These are phyloP conservation scores for Diarsia rubi DNA, from an alignment of 2,888 invertebrate genomes.

Conservation along the genomic window DNA sequence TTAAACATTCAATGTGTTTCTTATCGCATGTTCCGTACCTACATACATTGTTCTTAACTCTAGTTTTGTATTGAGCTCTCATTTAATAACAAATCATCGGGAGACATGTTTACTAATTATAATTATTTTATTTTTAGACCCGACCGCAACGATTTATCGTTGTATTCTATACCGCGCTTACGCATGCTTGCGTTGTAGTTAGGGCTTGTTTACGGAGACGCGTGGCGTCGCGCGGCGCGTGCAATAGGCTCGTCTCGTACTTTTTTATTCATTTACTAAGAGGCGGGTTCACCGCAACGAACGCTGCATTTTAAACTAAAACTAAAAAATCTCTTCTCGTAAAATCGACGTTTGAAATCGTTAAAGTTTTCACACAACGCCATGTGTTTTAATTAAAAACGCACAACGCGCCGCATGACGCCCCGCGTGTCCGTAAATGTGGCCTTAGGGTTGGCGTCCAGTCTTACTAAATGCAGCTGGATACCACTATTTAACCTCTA, in stretches of 20 bases:
- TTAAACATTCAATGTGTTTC: not conserved
- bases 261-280: too few relatives aligned
- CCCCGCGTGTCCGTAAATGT: too few relatives aligned
- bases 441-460: not conserved
- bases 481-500: not conserved
- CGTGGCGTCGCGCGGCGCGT: too few relatives aligned
- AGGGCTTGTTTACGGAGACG: too few relatives aligned
- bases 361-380: too few relatives aligned
- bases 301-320: too few relatives aligned
- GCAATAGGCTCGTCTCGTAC: too few relatives aligned
- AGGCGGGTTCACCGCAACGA: too few relatives aligned
- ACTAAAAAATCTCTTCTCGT: too few relatives aligned
- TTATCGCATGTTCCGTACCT: not conserved
- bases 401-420: too few relatives aligned
- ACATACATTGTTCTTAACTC: not conserved
- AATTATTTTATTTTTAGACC: not conserved
- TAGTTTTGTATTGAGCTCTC: not conserved
- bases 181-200: not conserved
- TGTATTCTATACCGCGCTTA: not conserved
- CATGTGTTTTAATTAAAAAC: too few relatives aligned
- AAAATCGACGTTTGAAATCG: too few relatives aligned
- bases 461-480: not conserved
- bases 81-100: not conserved
- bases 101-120: not conserved
- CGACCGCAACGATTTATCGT: not conserved